Base-by-base conservation (phyloP, 2,113 vertebrate species). In the Pterocles gutturalis region DNA sequence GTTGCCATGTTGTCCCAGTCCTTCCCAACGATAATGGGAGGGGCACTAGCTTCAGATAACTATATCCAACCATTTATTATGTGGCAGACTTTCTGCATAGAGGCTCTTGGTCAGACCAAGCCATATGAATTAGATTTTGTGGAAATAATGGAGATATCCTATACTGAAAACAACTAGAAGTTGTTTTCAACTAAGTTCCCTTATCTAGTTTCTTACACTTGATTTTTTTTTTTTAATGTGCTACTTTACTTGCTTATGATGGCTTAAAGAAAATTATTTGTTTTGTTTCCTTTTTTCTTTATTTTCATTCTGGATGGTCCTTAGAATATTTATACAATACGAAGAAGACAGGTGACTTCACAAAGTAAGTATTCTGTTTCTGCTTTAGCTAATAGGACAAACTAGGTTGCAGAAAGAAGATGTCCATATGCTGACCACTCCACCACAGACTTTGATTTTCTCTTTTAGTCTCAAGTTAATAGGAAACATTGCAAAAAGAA, bases 311-410 rank as follows among this genome's bases (percentile, higher is more conserved):
- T 86, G 76, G 25, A 31, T 89, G 72, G 19, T 64, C 67, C 26
- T 81, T 76, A 98, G 97, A 79, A 24, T 94, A 94, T 87, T 88
- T 96, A 24, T 49, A 53, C 57, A 62, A 45, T 14, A 61, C 1
- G 0, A 87, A 82, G 48, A 96, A 83, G 49, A 71, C 11, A 3
- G 17, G 49, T 62, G 34, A 48, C 48, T 57, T 95, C 88, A 17
- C 88, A 51, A 91, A 92, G 97, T 98, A 92, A 96, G 97, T 81
- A 53, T 79, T 93, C 60, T 64, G 20, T 83, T 91, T 69, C 54
- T 78, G 26, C 75, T 78, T 86, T 69, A 81, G 28, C 75, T 92
- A 49, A 77, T n/a, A 77, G 41, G 45, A 75, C 24, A 76, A 78
- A 38, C 17, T 20, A 64, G 18, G 19, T n/a, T 67, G 51, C 33